Evolutionary conservation across 2,113 vertebrate species (phyloP), one percentile per base, ranked within the genome.

Genomic region (Crotalus helleri): DNA sequence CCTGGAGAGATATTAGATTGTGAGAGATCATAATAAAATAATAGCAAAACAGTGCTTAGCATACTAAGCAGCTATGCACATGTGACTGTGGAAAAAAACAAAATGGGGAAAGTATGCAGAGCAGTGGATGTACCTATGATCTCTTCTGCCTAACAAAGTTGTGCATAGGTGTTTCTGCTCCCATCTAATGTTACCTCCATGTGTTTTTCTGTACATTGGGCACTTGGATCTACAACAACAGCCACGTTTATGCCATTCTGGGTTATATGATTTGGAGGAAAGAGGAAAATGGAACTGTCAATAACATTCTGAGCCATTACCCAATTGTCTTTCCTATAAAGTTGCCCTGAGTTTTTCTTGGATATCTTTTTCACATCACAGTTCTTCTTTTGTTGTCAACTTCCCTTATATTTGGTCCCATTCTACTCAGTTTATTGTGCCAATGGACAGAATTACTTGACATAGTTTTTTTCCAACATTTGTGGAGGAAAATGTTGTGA

Each of bases 11-110:
- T 92, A 59, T 53, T 92, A 54, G 91, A 92, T 69, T 92, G 58
- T n/a, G 91, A 61, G 57, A 88, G 91, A 87, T 88, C 58, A 69
- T 26, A 92, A 88, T 24, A 92, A 88, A 92, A 92, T 92, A 61
- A 69, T 88, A 92, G 61, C 17, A 92, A 92, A 92, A 92, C 26
- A 59, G 26, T 88, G 58, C 39, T 92, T 55, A 26, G 86, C 91
- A 92, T 92, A 69, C 91, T 69, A 92, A 92, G 59, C 85, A 88
- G 85, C 49, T 17, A 23, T 88, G n/a, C n/a, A 39, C 12, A 53
- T 92, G 58, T 69, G 17, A 59, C 26, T 69, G 49, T 26, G 33
- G 49, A 61, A 92, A 69, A 87, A 92, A 39, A 69, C 57, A 81
- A 81, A 81, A 39, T 21, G 17, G 17, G 33, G 7, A 81, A 81